Conservation (phyloP, 2,797 vertebrate genomes). For the Pterois miles region DNA sequence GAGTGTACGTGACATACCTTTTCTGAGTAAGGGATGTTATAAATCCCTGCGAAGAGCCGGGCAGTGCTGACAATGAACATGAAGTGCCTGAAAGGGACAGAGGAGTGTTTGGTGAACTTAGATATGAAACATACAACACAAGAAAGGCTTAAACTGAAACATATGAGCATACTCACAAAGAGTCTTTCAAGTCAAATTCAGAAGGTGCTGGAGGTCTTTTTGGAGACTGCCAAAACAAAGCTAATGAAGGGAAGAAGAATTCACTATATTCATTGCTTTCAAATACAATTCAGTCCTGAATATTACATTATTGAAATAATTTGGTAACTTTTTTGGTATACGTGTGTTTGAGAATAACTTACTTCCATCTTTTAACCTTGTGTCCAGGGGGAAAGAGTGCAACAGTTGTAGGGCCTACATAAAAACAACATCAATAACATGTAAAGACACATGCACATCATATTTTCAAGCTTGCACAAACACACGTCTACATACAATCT, state of each 20-base stretch:
- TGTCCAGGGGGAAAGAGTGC: slow-evolving; percentile 96
- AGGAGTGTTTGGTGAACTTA: slow-evolving; percentile 7
- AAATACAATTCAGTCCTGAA: background rate
- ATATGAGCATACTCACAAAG: slow-evolving; percentile 87
- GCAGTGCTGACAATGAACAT: slow-evolving; percentile 91
- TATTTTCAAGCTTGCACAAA: background rate
- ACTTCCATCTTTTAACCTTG: slow-evolving; percentile 98
- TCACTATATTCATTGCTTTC: background rate
- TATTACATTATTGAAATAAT: background rate
- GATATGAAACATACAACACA: background rate
- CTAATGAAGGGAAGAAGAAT: slow-evolving; percentile 75
- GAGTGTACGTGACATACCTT: slow-evolving; percentile 79
- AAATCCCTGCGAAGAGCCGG: slow-evolving; percentile 90
- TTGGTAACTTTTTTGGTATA: background rate
- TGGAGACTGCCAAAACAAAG: slow-evolving; percentile 99
- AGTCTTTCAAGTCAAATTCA: slow-evolving; percentile 92
- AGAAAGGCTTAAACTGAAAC: background rate
- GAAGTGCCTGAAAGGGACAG: slow-evolving; percentile 85
- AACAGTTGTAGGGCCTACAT: slow-evolving; percentile 93
- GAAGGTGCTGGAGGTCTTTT: slow-evolving; percentile 95
- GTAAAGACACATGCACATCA: background rate
- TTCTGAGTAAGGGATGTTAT: slow-evolving; percentile 90
- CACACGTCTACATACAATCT: background rate
- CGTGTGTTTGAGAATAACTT: slow-evolving; percentile 71
- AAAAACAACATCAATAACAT: slow-evolving; percentile 10